These are phyloP conservation scores for Geopemphigus sp. DNA, from an alignment of 1,140 invertebrate species.

Conservation along the genomic window DNA sequence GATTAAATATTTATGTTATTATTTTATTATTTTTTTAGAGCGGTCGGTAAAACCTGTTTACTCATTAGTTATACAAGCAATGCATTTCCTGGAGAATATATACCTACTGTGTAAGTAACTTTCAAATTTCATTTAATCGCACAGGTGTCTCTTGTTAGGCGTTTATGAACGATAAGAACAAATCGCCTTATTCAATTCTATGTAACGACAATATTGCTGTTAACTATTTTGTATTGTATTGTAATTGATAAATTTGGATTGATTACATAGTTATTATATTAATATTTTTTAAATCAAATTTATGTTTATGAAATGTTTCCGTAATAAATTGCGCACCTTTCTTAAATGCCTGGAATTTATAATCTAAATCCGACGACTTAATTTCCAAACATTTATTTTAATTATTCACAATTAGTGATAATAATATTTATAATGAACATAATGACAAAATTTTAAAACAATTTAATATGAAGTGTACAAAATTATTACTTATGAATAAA, in stretches of 20 bases:
- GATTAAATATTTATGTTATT: background rate
- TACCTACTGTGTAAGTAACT: constrained; percentile 82
- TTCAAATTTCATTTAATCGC: background rate
- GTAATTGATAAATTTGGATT: background rate
- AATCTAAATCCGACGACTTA: background rate
- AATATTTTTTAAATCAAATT: background rate
- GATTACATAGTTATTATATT: background rate
- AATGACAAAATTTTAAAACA: too few species aligned
- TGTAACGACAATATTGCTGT: background rate
- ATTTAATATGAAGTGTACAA: too few species aligned
- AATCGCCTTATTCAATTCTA: background rate
- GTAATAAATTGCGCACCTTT: background rate
- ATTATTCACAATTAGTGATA: too few species aligned
- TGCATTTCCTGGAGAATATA: constrained; percentile 94
- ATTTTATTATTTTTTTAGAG: constrained; percentile 64
- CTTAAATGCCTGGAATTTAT: background rate
- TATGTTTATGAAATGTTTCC: background rate
- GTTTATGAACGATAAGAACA: too few species aligned
- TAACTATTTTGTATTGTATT: background rate
- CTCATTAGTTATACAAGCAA: constrained; percentile 96
- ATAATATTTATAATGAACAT: too few species aligned
- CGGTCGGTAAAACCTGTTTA: constrained; percentile 95
- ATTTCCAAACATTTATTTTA: too few species aligned
- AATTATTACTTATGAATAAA: too few species aligned
- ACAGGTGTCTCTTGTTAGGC: background rate